Evolutionary conservation across 2,113 vertebrate genomes (phyloP), one percentile per base, ranked within the genome.

Genomic region (Nothobranchius kuhntae): DNA sequence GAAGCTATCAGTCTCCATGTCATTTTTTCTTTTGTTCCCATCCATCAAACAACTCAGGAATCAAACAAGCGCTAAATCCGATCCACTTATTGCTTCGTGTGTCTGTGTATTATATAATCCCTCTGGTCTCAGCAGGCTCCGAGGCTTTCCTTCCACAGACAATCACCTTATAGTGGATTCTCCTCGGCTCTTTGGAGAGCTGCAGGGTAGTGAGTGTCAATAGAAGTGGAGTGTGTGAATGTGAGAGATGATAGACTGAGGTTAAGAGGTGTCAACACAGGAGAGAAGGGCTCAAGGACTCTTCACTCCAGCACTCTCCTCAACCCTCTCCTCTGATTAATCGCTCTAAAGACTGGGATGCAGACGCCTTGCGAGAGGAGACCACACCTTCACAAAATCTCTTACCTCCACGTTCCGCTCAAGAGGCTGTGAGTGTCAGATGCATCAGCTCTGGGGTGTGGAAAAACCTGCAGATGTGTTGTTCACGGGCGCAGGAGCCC

Each of bases 241-340:
- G 87, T 68, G 84, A 86, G 80, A 87, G 84, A 91, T 89, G 90
- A 89, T 83, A 88, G 91, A 91, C 88, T 82, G 81, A 89, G 91
- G 90, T 91, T 91, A 92, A 92, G 90, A 92, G 91, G 91, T 91
- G 90, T 92, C 91, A 92, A 91, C 89, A 86, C 73, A 78, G 78
- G 75, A 73, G 76, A 86, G 84, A 86, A 9, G 78, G 75, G 83
- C 86, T 89, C 7, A 73, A 93, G 91, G 87, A 89, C 90, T 87
- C 89, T 92, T 87, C 85, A 89, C 61, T 72, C 86, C 78, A 85
- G 86, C 85, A 87, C 82, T 80, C 80, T 89, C 71, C 76, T 82
- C 86, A 79, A 82, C 87, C 87, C 30, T 86, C 89, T 87, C 68
- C 85, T 83, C 89, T 88, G 75, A 92, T 92, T 91, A 92, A 81